Evolutionary conservation across 2,797 vertebrate species (phyloP), one percentile per base, ranked within the genome.

Genomic region (Phrynocephalus vlangalii): DNA sequence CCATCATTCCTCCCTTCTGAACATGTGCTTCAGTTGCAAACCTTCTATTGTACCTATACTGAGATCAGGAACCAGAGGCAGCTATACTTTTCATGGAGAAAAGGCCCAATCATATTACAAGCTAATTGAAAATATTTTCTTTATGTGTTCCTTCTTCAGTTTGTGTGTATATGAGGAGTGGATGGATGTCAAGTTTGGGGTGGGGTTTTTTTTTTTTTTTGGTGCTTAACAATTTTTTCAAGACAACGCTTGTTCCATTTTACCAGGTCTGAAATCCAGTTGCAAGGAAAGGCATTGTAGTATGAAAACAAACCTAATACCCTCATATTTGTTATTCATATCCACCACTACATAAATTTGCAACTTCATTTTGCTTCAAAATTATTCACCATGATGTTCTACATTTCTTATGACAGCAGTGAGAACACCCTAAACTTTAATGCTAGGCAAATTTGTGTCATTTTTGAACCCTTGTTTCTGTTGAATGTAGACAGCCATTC

Each of bases 181-280:
- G 52, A 5, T 1, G 5, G 56, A 60, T 60, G 18, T 10, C 30
- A 15, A 33, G 2, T 33, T 33, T 33, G 33, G 33, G 33, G 33
- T 33, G 33, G 38, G n/a, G 38, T 38, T 38, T 38, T 38, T 38
- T 44, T 56, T 30, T 20, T 2, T 63, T 50, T 73, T 82, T 78
- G 52, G 50, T 71, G 71, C 75, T 71, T 44, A 76, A 71, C 9
- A 38, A 79, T 71, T 78, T 63, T 78, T 63, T 5, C 66, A 82
- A 83, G 81, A n/a, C 22, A 84, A 10, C 2, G 24, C 24, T 52
- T 52, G 60, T 60, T 38, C 13, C 13, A 10, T 38, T 66, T 89
- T 84, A 68, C 70, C 82, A 84, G 56, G 60, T 86, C 70, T 86
- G 77, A 63, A 63, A 24, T 70, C 38, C 75, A 66, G 68, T 72